These are phyloP conservation scores for Dascillus cervinus DNA, from an alignment of 2,888 invertebrate species.

Conservation along the genomic window DNA sequence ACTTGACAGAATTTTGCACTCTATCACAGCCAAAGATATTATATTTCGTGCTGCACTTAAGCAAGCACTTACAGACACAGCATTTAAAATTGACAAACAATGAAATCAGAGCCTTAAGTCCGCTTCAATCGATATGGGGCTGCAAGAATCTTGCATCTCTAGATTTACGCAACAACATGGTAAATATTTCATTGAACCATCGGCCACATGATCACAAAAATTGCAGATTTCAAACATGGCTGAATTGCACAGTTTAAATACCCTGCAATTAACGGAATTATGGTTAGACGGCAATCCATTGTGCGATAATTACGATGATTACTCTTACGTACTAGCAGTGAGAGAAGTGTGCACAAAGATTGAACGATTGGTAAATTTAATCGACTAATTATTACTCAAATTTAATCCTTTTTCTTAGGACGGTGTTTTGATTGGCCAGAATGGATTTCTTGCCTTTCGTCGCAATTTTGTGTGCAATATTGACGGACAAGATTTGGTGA, in stretches of 20 bases:
- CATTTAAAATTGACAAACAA: conserved; percentile 32
- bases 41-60: conserved; percentile 40
- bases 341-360: conserved; percentile 48
- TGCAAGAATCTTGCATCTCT: conserved; percentile 13
- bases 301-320: conserved; percentile 55
- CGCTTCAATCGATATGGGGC: conserved; percentile 31
- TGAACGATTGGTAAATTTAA: conserved; percentile 45
- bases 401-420: conserved; percentile 48
- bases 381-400: conserved; percentile 1
- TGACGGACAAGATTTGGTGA: conserved; percentile 45
- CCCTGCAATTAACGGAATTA: conserved; percentile 36
- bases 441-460: conserved; percentile 41
- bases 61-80: conserved; percentile 27
- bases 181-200: too few species aligned
- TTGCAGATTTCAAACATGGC: conserved; percentile 25
- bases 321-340: conserved; percentile 51
- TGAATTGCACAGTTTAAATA: conserved; percentile 24
- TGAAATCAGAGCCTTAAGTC: conserved; percentile 31
- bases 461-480: conserved; percentile 48
- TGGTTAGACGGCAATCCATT: conserved; percentile 64
- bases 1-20: conserved; percentile 39
- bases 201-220: background rate
- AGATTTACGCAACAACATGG: conserved; percentile 21
- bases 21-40: conserved; percentile 45
- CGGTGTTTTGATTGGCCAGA: conserved; percentile 37